A percentile compares a stretch with the other conserved stretches of the same genome.
Evolutionary conservation across 2,888 invertebrate genomes (phyloP).

Genomic region (Drosophila planitibia): DNA sequence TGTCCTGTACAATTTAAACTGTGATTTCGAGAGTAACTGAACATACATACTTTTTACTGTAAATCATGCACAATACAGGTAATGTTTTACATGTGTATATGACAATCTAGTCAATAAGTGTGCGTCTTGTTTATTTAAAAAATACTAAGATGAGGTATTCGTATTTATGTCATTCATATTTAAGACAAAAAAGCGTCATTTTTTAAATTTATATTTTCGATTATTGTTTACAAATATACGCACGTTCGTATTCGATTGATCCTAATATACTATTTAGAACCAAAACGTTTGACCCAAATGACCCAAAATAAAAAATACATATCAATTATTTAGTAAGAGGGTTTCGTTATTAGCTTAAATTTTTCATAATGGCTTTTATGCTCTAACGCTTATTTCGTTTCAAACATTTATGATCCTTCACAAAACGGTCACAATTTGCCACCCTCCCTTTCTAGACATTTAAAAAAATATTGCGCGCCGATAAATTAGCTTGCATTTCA

Average conservation of each 20-base stretch:
- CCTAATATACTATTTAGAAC: slow-evolving; percentile 21
- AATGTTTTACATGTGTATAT: slow-evolving; percentile 53
- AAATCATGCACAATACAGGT: slow-evolving; percentile 67
- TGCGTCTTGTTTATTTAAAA: slow-evolving; percentile 36
- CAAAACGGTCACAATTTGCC: neutral
- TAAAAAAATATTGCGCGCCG: slow-evolving; percentile 17
- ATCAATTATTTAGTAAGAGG: slow-evolving; percentile 25
- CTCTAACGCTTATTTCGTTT: neutral
- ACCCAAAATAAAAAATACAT: slow-evolving; percentile 43
- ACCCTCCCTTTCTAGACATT: neutral
- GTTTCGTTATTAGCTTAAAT: slow-evolving; percentile 34
- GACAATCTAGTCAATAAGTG: slow-evolving; percentile 37
- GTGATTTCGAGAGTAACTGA: slow-evolving; percentile 69
- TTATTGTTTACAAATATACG: slow-evolving; percentile 57
- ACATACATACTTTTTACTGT: slow-evolving; percentile 44
- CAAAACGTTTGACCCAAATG: slow-evolving; percentile 15
- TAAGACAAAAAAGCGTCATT: slow-evolving; percentile 46
- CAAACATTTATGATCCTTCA: neutral
- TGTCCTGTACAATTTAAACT: slow-evolving; percentile 60
- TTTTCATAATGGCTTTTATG: neutral
- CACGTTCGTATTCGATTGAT: slow-evolving; percentile 36
- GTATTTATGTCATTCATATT: slow-evolving; percentile 42
- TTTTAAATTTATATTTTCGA: slow-evolving; percentile 51
- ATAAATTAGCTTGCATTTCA: neutral
- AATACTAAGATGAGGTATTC: slow-evolving; percentile 28